A percentile compares a stretch with the other conserved stretches of the same genome.
phyloP scores from a whole-genome alignment of 2,797 vertebrate genomes.

The Fringilla coelebs region DNA sequence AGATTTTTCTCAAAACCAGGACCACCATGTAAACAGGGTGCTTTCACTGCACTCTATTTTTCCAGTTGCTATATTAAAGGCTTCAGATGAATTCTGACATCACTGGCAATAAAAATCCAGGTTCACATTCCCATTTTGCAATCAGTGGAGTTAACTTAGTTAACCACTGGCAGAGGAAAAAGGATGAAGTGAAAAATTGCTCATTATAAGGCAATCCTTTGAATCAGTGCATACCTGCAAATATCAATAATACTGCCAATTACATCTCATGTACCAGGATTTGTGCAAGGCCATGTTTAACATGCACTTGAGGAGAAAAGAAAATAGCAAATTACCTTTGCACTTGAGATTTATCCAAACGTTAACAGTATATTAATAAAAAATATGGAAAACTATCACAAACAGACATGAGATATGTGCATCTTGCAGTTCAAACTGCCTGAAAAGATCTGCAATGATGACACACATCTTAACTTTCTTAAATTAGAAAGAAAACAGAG shows the following conservation, averaged over 20 bases:
- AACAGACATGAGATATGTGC: neutral
- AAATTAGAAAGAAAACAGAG: neutral
- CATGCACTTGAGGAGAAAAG: neutral
- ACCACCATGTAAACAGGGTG: neutral
- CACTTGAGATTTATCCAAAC: neutral
- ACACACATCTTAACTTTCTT: neutral
- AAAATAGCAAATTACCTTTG: neutral
- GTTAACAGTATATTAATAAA: neutral
- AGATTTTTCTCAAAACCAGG: neutral
- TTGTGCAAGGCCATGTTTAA: neutral
- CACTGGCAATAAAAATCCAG: neutral
- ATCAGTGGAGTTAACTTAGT: neutral
- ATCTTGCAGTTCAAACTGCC: neutral
- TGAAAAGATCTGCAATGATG: slow-evolving; percentile 14
- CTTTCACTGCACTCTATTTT: neutral
- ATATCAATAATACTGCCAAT: neutral
- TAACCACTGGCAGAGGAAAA: neutral
- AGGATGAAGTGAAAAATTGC: neutral
- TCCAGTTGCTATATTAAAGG: neutral
- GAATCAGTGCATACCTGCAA: neutral
- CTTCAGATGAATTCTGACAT: neutral
- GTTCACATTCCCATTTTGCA: neutral
- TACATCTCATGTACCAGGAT: neutral
- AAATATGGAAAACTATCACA: neutral
- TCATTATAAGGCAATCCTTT: neutral